Percentiles rank a stretch among this genome's conserved stretches.
Evolutionary conservation across 2,797 vertebrate species (phyloP).

Genomic region (Coranthus polyacanthus): DNA sequence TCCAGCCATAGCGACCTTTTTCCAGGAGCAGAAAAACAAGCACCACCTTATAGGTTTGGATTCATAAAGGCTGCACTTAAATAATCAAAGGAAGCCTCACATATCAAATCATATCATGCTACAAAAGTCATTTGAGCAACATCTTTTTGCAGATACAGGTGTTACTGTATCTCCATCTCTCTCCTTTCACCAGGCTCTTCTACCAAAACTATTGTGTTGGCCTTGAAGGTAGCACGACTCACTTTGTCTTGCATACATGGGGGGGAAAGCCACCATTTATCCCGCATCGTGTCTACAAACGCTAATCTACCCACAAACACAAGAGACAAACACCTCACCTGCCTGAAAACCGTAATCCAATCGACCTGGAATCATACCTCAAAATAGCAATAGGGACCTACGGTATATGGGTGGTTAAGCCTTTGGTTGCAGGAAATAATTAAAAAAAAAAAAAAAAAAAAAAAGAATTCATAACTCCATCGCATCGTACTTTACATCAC

Average conservation of each 20-base stretch:
- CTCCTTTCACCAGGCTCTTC: neutral
- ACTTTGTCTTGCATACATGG: neutral
- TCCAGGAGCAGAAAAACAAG: too few relatives aligned
- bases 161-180: too few relatives aligned
- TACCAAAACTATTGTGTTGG: neutral
- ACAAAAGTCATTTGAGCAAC: too few relatives aligned
- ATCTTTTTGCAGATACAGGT: too few relatives aligned
- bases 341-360: constrained; percentile 62
- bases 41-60: too few relatives aligned
- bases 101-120: too few relatives aligned
- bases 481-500: constrained; percentile 11
- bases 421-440: constrained; percentile 7
- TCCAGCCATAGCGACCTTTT: too few relatives aligned
- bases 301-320: constrained; percentile 50
- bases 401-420: constrained; percentile 1
- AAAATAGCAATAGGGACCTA: constrained; percentile 31
- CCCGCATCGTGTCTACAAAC: constrained; percentile 32
- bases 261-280: constrained; percentile 33
- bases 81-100: too few relatives aligned
- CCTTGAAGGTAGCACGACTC: constrained; percentile 1
- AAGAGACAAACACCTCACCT: constrained; percentile 44
- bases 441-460: too few relatives aligned
- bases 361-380: constrained; percentile 60
- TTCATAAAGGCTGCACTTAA: neutral
- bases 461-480: constrained; percentile 26